Evolutionary conservation across 2,888 invertebrate genomes (phyloP).

Genomic region (Antitype chi): DNA sequence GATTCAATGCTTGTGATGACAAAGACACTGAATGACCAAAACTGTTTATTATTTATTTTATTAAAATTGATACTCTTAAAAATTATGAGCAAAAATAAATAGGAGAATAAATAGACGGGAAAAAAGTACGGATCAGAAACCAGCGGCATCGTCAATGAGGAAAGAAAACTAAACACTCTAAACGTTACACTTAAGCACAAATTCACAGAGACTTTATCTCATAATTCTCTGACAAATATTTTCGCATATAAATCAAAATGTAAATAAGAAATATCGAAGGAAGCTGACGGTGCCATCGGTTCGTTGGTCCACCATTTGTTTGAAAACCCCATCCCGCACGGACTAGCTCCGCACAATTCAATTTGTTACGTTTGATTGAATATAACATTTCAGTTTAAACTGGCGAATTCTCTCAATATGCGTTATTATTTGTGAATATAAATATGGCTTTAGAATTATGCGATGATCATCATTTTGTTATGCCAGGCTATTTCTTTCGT

Average conservation of each 20-base stretch:
- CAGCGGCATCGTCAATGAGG: not conserved
- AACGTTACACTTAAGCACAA: not conserved
- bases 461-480: not conserved
- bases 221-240: slow-evolving; percentile 50
- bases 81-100: no score
- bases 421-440: slow-evolving; percentile 43
- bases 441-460: slow-evolving; percentile 21
- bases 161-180: not conserved
- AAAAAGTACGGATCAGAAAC: not conserved
- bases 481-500: not conserved
- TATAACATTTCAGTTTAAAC: slow-evolving; percentile 61
- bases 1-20: not conserved
- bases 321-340: slow-evolving; percentile 73
- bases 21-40: not conserved
- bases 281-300: slow-evolving; percentile 69
- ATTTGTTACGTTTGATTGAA: slow-evolving; percentile 73
- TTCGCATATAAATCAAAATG: slow-evolving; percentile 58
- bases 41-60: not conserved
- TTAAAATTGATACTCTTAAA: not conserved
- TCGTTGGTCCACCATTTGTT: slow-evolving; percentile 80
- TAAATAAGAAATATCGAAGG: slow-evolving; percentile 64
- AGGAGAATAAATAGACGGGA: not conserved
- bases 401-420: slow-evolving; percentile 50
- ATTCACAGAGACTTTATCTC: slow-evolving; percentile 9
- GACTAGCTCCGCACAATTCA: slow-evolving; percentile 70